Base-by-base conservation (phyloP, 1,140 invertebrate genomes). In the Epicauta chinensis region DNA sequence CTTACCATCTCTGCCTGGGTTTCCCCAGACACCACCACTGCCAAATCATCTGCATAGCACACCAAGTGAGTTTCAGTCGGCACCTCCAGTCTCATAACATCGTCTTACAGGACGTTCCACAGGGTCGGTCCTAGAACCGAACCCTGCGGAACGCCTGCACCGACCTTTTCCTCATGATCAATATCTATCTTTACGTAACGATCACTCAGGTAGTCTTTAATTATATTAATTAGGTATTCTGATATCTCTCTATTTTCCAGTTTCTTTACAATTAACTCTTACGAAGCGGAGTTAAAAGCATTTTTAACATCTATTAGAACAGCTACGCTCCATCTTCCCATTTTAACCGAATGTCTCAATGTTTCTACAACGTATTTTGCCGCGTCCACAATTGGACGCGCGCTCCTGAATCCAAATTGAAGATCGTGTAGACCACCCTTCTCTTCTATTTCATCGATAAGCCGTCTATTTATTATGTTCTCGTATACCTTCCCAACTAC, bases 211-310 rank as follows among this genome's bases (percentile, higher is more conserved):
- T 34, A 34, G 32, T 12, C 11, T 3, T 5, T 11, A 7, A 34
- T 34, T 12, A 34, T 34, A n/a, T 34, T 34, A 7, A 4, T 0
- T 3, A n/a, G 32, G 32, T 12, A n/a, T 34, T 3, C 10, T 11
- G 12, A 23, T 23, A 34, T 34, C 12, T 11, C 12, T 11, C 5
- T 4, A 3, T 10, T 11, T 13, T 39, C n/a, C 11, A 39, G 2
- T 17, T 39, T 39, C 2, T 39, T 11, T 4, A 39, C 3, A 14
- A 39, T 39, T 12, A 39, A 14, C 14, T 12, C 2, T 13, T 13
- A 51, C 1, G 47, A 44, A 6, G 41, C 46, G 2, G 23, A 38
- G 17, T 55, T 55, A 16, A 43, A 50, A n/a, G 49, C 48, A 37
- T 56, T 45, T 23, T 41, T 16, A 1, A 56, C 39, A 13, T 56